A percentile compares a stretch with the other conserved stretches of the same genome.
Conservation (phyloP, 2,888 invertebrate species). For the Geophilus truncorum region DNA sequence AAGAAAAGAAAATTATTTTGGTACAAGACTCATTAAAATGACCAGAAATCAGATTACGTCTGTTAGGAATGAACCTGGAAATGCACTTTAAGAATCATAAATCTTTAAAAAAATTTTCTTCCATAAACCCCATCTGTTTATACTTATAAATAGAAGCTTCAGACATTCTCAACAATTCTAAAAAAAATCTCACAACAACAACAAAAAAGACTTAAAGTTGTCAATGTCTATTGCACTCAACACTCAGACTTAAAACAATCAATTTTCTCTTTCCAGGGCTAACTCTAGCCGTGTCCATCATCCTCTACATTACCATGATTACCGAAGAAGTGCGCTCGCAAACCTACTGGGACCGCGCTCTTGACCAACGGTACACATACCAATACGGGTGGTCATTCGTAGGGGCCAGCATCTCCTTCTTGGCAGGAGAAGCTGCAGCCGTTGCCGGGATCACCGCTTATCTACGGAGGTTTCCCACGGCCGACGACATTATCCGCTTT, state of each 20-base stretch:
- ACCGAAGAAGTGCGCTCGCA: conserved; percentile 11
- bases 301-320: conserved; percentile 33
- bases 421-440: conserved; percentile 22
- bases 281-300: conserved; percentile 27
- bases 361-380: conserved; percentile 13
- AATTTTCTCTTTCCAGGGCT: not conserved
- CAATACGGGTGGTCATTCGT: conserved; percentile 32
- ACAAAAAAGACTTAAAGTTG: no score
- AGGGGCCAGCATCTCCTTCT: conserved; percentile 15
- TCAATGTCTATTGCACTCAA: no score
- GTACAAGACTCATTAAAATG: no score
- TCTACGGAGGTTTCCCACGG: conserved; percentile 28
- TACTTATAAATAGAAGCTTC: no score
- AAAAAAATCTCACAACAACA: no score
- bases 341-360: not conserved
- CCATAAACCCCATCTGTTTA: no score
- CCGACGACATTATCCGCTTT: conserved; percentile 31
- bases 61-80: no score
- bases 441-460: conserved; percentile 30
- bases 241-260: not conserved
- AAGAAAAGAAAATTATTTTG: no score
- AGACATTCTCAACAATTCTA: no score
- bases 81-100: no score
- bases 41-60: no score
- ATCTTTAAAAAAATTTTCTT: no score